Conservation (phyloP, 2,797 vertebrate genomes). For the Macrochelys suwanniensis region DNA sequence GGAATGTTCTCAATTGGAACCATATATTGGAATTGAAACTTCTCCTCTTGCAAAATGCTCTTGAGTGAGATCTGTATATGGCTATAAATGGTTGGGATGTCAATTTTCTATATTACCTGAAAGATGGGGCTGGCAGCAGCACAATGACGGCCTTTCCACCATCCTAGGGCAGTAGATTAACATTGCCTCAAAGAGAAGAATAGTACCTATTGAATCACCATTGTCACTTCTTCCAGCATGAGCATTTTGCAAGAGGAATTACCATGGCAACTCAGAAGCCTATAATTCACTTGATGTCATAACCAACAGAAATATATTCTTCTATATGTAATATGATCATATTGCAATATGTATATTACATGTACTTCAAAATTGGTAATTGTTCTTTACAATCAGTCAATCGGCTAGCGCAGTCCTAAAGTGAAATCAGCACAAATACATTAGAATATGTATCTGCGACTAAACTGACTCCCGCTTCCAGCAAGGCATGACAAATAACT, state of each 20-base stretch:
- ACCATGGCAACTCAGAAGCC: not conserved
- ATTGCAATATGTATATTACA: not conserved
- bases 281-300: conserved; percentile 31
- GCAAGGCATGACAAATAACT: conserved; percentile 42
- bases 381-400: not conserved
- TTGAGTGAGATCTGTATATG: not conserved
- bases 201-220: not conserved
- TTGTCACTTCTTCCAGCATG: not conserved
- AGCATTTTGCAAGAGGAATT: not conserved
- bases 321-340: not conserved
- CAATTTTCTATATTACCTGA: not conserved
- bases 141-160: not conserved
- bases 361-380: not conserved
- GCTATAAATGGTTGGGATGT: not conserved
- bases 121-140: not conserved
- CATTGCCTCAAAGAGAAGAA: not conserved
- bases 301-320: not conserved
- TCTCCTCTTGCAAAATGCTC: not conserved
- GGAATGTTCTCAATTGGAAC: not conserved
- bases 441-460: conserved; percentile 18
- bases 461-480: conserved; percentile 36
- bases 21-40: not conserved
- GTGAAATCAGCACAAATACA: conserved; percentile 49
- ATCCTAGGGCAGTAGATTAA: not conserved
- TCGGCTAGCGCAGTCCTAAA: conserved; percentile 24